These are phyloP conservation scores for Andrena minutula DNA, from an alignment of 2,888 invertebrate species.

Conservation along the genomic window DNA sequence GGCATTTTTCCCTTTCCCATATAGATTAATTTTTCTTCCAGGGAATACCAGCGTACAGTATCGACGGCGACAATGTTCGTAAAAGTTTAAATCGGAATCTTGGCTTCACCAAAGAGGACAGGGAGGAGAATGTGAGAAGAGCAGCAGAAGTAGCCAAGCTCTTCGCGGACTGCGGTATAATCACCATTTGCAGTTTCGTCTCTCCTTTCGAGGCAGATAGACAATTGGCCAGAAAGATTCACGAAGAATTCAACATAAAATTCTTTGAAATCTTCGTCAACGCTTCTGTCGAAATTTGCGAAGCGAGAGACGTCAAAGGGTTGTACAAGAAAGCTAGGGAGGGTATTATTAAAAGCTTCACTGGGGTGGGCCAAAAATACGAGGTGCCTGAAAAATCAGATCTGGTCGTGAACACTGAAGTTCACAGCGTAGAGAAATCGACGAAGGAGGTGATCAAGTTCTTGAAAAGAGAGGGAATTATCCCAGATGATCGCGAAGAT, in stretches of 20 bases:
- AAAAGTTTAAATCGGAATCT: constrained; percentile 98
- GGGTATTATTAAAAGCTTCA: constrained; percentile 94
- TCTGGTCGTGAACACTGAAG: constrained; percentile 93
- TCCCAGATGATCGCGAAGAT: constrained; percentile 75
- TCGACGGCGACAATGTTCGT: constrained; percentile 99
- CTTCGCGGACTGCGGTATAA: constrained; percentile 98
- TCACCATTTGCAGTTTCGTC: constrained; percentile 98
- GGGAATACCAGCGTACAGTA: constrained; percentile 97
- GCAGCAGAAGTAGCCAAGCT: constrained; percentile 98
- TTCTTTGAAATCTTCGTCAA: constrained; percentile 99
- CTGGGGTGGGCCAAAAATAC: constrained; percentile 97
- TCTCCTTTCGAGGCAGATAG: constrained; percentile 98
- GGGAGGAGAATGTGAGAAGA: constrained; percentile 98
- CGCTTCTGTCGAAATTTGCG: constrained; percentile 96
- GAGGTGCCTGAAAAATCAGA: constrained; percentile 94
- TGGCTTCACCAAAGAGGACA: constrained; percentile 96
- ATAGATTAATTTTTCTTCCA: constrained; percentile 69
- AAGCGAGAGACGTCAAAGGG: constrained; percentile 97
- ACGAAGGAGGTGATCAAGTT: constrained; percentile 94
- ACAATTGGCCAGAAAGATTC: constrained; percentile 94
- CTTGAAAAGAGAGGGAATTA: constrained; percentile 90
- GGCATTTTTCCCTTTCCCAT: neutral
- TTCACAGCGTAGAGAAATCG: constrained; percentile 91
- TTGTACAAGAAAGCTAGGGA: constrained; percentile 98
- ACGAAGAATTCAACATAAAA: constrained; percentile 92